Conservation (phyloP, 2,888 invertebrate species). For the Diarsia dahlii region DNA sequence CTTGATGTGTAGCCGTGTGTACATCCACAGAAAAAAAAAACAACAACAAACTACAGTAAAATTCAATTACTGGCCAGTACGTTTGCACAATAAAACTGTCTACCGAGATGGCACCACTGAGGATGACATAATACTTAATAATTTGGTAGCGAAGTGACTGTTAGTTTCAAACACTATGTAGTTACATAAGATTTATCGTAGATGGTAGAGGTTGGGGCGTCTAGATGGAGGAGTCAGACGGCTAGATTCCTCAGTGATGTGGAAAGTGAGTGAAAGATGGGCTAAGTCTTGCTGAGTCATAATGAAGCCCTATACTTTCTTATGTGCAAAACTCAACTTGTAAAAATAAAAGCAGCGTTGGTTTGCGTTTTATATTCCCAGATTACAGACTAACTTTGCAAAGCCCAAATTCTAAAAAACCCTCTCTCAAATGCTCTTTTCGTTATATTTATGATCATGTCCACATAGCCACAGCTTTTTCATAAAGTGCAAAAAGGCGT, state of each 20-base stretch:
- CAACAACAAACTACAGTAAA: slow-evolving; percentile 5
- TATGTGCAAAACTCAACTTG: not conserved
- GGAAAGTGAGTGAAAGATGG: too few relatives aligned
- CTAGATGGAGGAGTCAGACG: slow-evolving; percentile 1
- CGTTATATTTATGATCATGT: slow-evolving; percentile 16
- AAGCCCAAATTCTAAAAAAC: not conserved
- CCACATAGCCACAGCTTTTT: slow-evolving; percentile 6
- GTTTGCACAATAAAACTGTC: slow-evolving; percentile 52
- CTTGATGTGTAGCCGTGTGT: too few relatives aligned
- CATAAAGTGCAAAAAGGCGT: slow-evolving; percentile 17
- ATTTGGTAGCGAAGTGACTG: slow-evolving; percentile 51
- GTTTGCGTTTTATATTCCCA: not conserved
- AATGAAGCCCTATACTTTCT: not conserved
- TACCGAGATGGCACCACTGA: slow-evolving; percentile 29
- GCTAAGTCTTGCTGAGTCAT: slow-evolving; percentile 11
- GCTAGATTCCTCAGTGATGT: slow-evolving; percentile 17
- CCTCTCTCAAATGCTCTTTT: not conserved
- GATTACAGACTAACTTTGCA: not conserved
- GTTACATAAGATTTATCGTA: slow-evolving; percentile 42
- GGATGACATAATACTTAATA: slow-evolving; percentile 53
- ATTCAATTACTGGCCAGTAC: slow-evolving; percentile 45
- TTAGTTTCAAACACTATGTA: slow-evolving; percentile 39
- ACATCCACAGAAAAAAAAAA: not conserved
- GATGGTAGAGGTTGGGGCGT: slow-evolving; percentile 9
- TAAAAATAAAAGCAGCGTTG: not conserved